Evolutionary conservation across 2,797 vertebrate genomes (phyloP).

Genomic region (Malacoraja senta): DNA sequence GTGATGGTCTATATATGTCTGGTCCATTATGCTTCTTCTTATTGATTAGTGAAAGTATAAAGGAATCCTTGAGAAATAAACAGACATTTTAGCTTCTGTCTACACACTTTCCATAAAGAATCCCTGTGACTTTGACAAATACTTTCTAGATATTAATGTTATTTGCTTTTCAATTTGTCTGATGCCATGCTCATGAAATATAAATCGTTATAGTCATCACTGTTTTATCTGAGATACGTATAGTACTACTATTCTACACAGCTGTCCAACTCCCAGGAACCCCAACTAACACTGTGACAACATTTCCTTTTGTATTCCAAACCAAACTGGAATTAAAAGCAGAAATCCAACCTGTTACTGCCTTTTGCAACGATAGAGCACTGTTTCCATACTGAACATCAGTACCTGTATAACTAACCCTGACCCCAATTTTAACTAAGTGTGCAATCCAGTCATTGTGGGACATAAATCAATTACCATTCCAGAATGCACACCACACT

Average conservation of each 20-base stretch:
- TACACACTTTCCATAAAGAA: background rate
- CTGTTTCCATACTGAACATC: background rate
- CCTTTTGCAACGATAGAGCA: background rate
- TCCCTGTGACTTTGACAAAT: background rate
- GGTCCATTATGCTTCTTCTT: background rate
- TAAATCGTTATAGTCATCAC: no score
- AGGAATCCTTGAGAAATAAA: background rate
- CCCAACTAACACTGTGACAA: background rate
- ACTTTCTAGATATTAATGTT: background rate
- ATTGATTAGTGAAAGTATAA: conserved; percentile 9
- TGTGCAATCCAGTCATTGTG: background rate
- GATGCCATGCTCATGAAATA: background rate
- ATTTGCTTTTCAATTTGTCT: background rate
- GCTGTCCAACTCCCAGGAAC: background rate
- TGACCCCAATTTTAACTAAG: background rate
- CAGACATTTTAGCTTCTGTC: background rate
- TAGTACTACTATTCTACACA: background rate
- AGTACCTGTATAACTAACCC: background rate
- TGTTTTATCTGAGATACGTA: background rate
- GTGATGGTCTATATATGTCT: background rate
- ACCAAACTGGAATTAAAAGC: background rate
- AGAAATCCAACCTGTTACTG: background rate
- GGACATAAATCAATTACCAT: background rate
- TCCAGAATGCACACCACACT: background rate
- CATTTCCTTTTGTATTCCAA: background rate